These are phyloP conservation scores for Cercopithecus diana DNA, from an alignment of 2,797 vertebrate genomes.

Conservation along the genomic window DNA sequence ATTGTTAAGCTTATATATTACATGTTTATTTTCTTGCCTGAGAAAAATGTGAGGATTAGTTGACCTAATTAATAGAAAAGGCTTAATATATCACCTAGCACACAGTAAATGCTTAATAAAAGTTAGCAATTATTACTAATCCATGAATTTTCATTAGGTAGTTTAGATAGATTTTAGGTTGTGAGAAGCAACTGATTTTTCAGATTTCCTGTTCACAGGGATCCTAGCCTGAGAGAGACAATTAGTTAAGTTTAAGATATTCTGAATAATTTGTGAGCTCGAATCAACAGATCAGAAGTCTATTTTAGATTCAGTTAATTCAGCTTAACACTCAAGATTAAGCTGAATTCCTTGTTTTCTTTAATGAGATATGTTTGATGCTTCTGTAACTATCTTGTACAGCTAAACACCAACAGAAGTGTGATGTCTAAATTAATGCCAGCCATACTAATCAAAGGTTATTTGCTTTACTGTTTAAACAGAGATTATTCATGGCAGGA, in stretches of 20 bases:
- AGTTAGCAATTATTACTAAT: background rate
- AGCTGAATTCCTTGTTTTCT: constrained; percentile 72
- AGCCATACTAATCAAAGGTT: constrained; percentile 79
- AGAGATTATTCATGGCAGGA: constrained; percentile 74
- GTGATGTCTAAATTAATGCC: constrained; percentile 79
- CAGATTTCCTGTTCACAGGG: background rate
- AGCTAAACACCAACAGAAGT: constrained; percentile 71
- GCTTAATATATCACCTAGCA: background rate
- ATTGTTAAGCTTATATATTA: background rate
- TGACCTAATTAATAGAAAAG: background rate
- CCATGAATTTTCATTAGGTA: background rate
- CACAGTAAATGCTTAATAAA: background rate
- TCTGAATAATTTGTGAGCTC: background rate
- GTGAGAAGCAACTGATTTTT: background rate
- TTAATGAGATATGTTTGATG: constrained; percentile 66
- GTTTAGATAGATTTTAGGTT: background rate
- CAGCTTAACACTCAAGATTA: constrained; percentile 53
- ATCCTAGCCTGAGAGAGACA: background rate
- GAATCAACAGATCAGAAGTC: constrained; percentile 50
- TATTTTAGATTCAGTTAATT: constrained; percentile 62
- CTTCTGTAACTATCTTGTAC: constrained; percentile 61
- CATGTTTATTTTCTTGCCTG: background rate
- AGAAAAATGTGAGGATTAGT: background rate
- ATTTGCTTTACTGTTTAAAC: constrained; percentile 78
- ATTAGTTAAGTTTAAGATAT: background rate